These are phyloP conservation scores for Genyomyrus donnyi DNA, from an alignment of 2,113 vertebrate genomes.

Conservation along the genomic window DNA sequence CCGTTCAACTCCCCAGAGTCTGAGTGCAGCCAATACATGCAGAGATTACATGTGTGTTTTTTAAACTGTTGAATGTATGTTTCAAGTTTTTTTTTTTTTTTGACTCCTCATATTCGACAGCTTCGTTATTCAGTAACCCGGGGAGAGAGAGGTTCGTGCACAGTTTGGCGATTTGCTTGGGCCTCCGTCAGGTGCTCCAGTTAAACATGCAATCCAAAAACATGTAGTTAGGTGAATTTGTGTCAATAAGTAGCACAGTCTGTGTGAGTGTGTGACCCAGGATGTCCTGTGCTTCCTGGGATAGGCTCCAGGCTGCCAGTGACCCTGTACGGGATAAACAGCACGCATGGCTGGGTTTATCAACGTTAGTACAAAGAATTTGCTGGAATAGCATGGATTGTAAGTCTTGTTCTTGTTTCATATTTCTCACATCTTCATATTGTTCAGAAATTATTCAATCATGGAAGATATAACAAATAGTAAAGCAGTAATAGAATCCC, in stretches of 20 bases:
- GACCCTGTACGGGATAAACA: not conserved
- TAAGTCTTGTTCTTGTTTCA: not conserved
- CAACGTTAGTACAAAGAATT: not conserved
- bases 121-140: not conserved
- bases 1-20: not conserved
- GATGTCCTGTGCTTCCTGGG: not conserved
- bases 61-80: conserved; percentile 7
- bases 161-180: not conserved
- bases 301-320: not conserved
- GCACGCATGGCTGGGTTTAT: not conserved
- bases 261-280: not conserved
- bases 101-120: not conserved
- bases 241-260: not conserved
- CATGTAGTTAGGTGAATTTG: not conserved
- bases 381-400: not conserved
- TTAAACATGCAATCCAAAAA: not conserved
- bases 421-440: not conserved
- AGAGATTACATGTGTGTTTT: not conserved
- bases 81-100: not conserved
- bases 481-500: no score
- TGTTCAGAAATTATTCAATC: not conserved
- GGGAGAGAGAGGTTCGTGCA: not conserved
- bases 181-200: not conserved
- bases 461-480: not conserved
- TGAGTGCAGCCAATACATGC: not conserved